Evolutionary conservation across 1,140 invertebrate genomes (phyloP).

Genomic region (Amphibalanus amphitrite): DNA sequence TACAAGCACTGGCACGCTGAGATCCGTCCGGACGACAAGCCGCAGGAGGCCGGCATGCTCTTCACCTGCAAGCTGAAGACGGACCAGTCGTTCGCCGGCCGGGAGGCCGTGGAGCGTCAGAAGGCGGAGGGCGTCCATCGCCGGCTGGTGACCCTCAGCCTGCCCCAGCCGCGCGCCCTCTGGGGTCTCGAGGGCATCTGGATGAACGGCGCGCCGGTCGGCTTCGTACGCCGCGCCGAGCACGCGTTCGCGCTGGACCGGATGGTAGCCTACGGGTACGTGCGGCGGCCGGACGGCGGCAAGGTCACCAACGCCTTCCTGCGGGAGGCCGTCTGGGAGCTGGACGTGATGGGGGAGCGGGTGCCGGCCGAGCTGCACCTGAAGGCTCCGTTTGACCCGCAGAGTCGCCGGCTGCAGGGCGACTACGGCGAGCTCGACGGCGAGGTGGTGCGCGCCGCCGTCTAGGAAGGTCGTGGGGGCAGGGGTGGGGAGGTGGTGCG

Average conservation of each 20-base stretch:
- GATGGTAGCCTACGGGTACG: conserved; percentile 47
- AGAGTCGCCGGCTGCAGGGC: conserved; percentile 37
- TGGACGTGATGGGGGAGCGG: conserved; percentile 56
- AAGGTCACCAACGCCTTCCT: conserved; percentile 47
- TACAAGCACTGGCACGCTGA: conserved; percentile 71
- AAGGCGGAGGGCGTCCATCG: conserved; percentile 46
- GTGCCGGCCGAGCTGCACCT: conserved; percentile 48
- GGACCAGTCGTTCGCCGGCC: conserved; percentile 54
- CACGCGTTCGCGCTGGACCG: conserved; percentile 52
- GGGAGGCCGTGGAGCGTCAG: conserved; percentile 42
- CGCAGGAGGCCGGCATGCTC: conserved; percentile 59
- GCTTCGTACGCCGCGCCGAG: conserved; percentile 59
- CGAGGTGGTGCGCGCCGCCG: too few species aligned
- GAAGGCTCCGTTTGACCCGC: conserved; percentile 61
- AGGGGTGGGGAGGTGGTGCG: too few species aligned
- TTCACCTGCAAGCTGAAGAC: conserved; percentile 51
- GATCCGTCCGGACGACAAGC: conserved; percentile 61
- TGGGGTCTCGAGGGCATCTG: conserved; percentile 70
- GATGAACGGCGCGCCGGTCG: conserved; percentile 52
- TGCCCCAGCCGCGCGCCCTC: conserved; percentile 49
- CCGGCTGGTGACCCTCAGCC: conserved; percentile 51
- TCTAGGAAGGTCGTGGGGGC: too few species aligned
- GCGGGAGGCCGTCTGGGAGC: conserved; percentile 49
- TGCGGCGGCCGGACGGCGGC: conserved; percentile 31
- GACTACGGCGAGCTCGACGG: conserved; percentile 16